phyloP scores from a whole-genome alignment of 23 tunicate genomes.

The Styela plicata region DNA sequence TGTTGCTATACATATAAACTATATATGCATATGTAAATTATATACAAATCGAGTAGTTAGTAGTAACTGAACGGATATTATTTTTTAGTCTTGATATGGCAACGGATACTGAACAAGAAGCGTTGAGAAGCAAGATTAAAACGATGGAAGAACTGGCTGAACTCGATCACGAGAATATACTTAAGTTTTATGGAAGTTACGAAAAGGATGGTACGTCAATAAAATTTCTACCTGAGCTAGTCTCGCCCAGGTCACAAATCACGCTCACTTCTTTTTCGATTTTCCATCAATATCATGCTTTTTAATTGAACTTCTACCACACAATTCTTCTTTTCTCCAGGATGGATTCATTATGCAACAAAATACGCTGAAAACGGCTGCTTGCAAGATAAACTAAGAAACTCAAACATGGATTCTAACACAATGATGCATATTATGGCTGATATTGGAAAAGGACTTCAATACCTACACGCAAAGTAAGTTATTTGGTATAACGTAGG shows the following conservation, averaged over 20 bases:
- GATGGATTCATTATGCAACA: constrained; percentile 44
- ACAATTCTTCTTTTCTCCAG: constrained; percentile 11
- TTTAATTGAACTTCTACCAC: background rate
- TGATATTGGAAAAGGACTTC: constrained; percentile 65
- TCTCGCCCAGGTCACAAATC: too few species aligned
- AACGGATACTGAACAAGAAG: constrained; percentile 21
- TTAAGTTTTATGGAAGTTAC: constrained; percentile 51
- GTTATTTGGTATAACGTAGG: too few species aligned
- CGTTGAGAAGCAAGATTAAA: constrained; percentile 34
- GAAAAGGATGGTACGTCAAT: constrained; percentile 46
- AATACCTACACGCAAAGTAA: constrained; percentile 80
- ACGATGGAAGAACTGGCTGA: constrained; percentile 44
- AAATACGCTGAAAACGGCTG: constrained; percentile 44
- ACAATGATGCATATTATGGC: constrained; percentile 48
- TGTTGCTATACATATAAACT: too few species aligned
- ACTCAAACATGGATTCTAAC: constrained; percentile 29
- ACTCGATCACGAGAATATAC: constrained; percentile 65
- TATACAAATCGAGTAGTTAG: background rate
- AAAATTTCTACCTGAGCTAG: too few species aligned
- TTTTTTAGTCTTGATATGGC: constrained; percentile 21
- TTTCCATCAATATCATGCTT: too few species aligned
- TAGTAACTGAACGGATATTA: background rate
- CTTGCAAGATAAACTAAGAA: constrained; percentile 20
- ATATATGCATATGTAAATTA: too few species aligned
- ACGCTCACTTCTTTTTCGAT: too few species aligned